Base-by-base conservation (phyloP, 2,888 invertebrate genomes). In the Lasioglossum morio region DNA sequence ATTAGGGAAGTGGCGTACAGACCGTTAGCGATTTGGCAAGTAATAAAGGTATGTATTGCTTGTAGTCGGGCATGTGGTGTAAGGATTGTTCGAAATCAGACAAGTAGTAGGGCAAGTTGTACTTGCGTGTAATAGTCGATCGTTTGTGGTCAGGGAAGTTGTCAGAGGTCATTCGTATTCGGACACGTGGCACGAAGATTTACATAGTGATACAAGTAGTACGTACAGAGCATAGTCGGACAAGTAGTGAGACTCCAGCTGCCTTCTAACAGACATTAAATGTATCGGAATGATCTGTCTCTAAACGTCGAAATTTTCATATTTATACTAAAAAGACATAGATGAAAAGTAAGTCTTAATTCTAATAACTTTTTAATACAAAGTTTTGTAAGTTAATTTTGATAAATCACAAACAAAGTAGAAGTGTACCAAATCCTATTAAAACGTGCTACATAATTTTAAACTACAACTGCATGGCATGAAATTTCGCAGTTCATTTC, bases 11-110 rank as follows among this genome's bases (percentile, higher is more conserved):
- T 10, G 34, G 34, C 23, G 19, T 3, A 34, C 34, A 34, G 19
- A 30, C 66, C 23, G 34, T 66, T 19, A 34, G 66, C 66, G 70
- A 40, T 40, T 70, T n/a, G 70, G 70, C 70, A 70, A 37, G 70
- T 70, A 70, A 70, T 40, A 70, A 40, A 70, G 37, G 30, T 16
- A 46, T 27, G 30, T 16, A 46, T 27, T 46, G 46, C 16, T 10
- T 30, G 46, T 16, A 46, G 19, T 30, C 4, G 16, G 27, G 16
- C 10, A 72, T 12, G 46, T 30, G 27, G 46, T 34, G 34, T 40
- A 30, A 16, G 46, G 14, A 16, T 19, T 37, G 30, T 37, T 27
- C 30, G 4, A 46, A 37, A 46, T 46, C 46, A 27, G 46, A 30
- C 72, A 72, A 27, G 46, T 19, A 30, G 72, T 8, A 16, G 10